A percentile compares a stretch with the other conserved stretches of the same genome.
These are phyloP conservation scores for Temnothorax curvispinosus DNA, from an alignment of 1,140 invertebrate species.

Conservation along the genomic window DNA sequence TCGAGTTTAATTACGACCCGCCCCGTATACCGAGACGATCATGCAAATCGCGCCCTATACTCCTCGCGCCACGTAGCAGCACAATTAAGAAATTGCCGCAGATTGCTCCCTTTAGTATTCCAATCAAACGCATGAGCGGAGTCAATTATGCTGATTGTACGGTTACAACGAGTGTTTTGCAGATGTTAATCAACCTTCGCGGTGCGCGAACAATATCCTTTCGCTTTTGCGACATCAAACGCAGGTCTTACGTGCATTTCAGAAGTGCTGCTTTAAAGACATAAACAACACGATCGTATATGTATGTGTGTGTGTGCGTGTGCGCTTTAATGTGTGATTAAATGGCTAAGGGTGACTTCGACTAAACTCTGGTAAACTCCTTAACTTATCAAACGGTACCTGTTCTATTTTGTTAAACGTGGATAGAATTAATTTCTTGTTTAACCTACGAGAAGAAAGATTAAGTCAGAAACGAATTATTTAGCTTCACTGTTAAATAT, in stretches of 20 bases:
- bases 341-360: neutral
- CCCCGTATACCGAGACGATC: slow-evolving; percentile 61
- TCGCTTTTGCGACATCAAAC: neutral
- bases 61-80: slow-evolving; percentile 52
- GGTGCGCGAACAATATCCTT: neutral
- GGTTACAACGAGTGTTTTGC: slow-evolving; percentile 47
- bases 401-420: neutral
- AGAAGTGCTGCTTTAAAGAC: neutral
- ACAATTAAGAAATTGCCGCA: slow-evolving; percentile 75
- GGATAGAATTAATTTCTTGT: neutral
- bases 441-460: neutral
- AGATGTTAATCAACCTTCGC: slow-evolving; percentile 16
- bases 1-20: slow-evolving; percentile 69
- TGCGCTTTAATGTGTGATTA: neutral
- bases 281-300: neutral
- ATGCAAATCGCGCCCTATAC: slow-evolving; percentile 63
- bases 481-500: too few relatives aligned
- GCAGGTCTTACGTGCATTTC: neutral
- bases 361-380: neutral
- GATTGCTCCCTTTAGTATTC: slow-evolving; percentile 67
- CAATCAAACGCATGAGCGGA: slow-evolving; percentile 61
- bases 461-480: neutral
- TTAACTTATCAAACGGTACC: neutral
- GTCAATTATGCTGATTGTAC: slow-evolving; percentile 60
- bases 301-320: neutral